A percentile compares a stretch with the other conserved stretches of the same genome.
phyloP scores from a whole-genome alignment of 2,113 vertebrate genomes.

The Engystomops pustulosus region DNA sequence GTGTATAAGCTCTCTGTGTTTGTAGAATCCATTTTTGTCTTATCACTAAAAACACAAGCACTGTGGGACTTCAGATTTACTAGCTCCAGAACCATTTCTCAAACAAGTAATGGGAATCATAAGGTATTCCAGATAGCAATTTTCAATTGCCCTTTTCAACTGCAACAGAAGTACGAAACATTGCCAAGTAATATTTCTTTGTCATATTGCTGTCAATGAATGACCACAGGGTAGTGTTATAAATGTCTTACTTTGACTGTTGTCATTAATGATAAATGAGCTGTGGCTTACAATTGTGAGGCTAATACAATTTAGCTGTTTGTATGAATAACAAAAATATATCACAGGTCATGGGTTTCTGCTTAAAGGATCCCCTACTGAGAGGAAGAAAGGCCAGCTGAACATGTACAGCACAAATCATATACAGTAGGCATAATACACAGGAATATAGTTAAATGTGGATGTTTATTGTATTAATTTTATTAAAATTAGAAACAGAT shows the following conservation, averaged over 20 bases:
- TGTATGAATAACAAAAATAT: slow-evolving; percentile 4
- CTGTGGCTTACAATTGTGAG: neutral
- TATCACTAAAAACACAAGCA: neutral
- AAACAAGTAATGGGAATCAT: neutral
- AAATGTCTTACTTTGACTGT: slow-evolving; percentile 8
- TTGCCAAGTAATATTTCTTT: slow-evolving; percentile 16
- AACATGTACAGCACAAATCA: neutral
- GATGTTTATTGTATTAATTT: no score
- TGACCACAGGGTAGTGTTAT: slow-evolving; percentile 1
- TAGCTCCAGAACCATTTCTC: neutral
- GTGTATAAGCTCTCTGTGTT: neutral
- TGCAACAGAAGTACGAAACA: neutral
- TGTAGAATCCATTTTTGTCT: neutral
- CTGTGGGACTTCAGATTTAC: neutral
- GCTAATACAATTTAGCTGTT: slow-evolving; percentile 14
- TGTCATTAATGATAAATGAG: slow-evolving; percentile 34
- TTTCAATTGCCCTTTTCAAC: neutral
- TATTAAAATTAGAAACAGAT: no score
- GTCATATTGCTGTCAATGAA: slow-evolving; percentile 24
- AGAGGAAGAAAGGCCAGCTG: neutral
- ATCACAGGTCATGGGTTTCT: neutral
- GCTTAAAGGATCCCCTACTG: neutral
- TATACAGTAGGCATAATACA: neutral
- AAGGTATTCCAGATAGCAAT: neutral
- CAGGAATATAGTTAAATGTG: no score